A percentile compares a stretch with the other conserved stretches of the same genome.
Evolutionary conservation across 2,888 invertebrate species (phyloP).

Genomic region (Amphipoea oculea): DNA sequence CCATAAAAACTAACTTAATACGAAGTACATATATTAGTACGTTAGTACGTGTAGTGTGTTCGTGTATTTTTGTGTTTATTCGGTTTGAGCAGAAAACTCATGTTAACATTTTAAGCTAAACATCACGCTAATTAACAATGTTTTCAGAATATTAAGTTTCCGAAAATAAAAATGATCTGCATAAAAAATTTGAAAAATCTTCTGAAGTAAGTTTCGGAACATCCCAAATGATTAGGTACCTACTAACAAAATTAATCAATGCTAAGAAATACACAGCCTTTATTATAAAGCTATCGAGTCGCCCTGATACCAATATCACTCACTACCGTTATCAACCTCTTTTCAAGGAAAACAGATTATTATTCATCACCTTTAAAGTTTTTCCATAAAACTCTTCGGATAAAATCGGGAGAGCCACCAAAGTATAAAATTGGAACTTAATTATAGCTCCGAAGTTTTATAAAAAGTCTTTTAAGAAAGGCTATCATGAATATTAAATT

Average conservation of each 20-base stretch:
- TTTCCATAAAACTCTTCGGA: constrained; percentile 49
- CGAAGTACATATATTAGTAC: too few relatives aligned
- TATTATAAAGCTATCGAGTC: not conserved
- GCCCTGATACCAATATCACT: not conserved
- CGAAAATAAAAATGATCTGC: not conserved
- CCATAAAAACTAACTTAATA: too few relatives aligned
- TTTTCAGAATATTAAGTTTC: not conserved
- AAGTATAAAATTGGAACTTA: constrained; percentile 62
- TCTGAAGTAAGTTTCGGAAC: not conserved
- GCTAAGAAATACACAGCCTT: constrained; percentile 2
- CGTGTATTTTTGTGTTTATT: not conserved
- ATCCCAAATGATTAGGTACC: not conserved
- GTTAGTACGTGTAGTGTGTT: too few relatives aligned
- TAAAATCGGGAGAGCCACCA: constrained; percentile 31
- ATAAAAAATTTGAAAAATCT: not conserved
- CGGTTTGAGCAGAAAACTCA: not conserved
- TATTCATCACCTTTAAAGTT: constrained; percentile 36
- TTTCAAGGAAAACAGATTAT: constrained; percentile 23
- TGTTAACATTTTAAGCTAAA: not conserved
- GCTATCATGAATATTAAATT: constrained; percentile 50
- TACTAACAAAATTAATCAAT: constrained; percentile 7
- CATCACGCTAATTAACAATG: not conserved
- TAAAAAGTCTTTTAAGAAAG: constrained; percentile 55
- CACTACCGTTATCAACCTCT: not conserved
- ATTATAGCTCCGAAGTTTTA: constrained; percentile 63